phyloP scores from a whole-genome alignment of 2,888 invertebrate genomes.

The Arge pagana region DNA sequence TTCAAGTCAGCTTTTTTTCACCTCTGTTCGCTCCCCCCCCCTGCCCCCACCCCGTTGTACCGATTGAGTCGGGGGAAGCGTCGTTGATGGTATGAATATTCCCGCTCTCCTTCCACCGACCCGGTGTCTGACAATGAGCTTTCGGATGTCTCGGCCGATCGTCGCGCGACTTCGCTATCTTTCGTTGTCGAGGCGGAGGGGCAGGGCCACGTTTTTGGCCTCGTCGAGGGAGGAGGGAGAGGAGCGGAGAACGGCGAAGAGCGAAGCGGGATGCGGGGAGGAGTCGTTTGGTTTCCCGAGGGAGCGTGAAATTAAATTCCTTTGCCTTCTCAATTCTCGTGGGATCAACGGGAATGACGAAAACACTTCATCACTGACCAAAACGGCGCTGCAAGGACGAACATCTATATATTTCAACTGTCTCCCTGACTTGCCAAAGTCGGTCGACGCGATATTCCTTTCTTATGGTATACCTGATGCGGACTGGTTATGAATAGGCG shows the following conservation, averaged over 20 bases:
- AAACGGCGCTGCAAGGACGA: conserved; percentile 13
- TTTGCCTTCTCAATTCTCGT: conserved; percentile 29
- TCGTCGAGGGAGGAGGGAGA: conserved; percentile 1
- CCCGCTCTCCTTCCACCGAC: neutral
- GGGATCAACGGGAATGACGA: conserved; percentile 34
- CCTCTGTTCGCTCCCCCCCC: no score
- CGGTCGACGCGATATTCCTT: no score
- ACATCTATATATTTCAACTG: conserved; percentile 20
- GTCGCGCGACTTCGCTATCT: no score
- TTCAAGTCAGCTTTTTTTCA: no score
- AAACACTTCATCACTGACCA: conserved; percentile 34
- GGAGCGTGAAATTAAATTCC: conserved; percentile 51
- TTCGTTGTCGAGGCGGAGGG: conserved; percentile 4
- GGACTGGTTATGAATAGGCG: no score
- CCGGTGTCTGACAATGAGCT: no score
- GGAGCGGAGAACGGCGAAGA: conserved; percentile 7
- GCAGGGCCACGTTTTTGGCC: neutral
- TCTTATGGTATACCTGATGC: no score
- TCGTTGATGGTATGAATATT: no score
- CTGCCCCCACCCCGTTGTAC: neutral
- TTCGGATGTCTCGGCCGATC: no score
- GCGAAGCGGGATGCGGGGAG: conserved; percentile 29
- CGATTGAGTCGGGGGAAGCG: no score
- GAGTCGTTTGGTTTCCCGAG: conserved; percentile 40
- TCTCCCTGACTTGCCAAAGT: no score